These are phyloP conservation scores for Augochlorella aurata DNA, from an alignment of 2,888 invertebrate species.

Conservation along the genomic window DNA sequence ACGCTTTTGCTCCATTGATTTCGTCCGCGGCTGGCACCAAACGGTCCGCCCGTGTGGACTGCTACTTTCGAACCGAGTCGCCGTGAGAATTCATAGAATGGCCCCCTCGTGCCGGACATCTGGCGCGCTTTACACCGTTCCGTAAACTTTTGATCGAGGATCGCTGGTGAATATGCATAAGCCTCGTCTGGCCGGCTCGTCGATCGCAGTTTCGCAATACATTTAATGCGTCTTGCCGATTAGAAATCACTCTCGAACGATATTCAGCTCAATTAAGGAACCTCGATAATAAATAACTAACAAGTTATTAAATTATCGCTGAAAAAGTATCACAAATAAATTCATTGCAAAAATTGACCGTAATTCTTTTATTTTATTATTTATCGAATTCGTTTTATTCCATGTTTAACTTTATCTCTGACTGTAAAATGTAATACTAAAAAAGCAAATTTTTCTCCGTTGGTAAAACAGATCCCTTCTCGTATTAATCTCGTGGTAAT, in stretches of 20 bases:
- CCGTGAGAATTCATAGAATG: constrained; percentile 66
- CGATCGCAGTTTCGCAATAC: constrained; percentile 51
- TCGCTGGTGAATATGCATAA: constrained; percentile 63
- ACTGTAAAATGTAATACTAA: no score
- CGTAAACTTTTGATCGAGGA: constrained; percentile 31
- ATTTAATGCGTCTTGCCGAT: background rate
- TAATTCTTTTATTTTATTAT: no score
- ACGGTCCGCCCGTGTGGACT: constrained; percentile 36
- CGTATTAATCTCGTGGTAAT: no score
- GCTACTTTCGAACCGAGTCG: constrained; percentile 66
- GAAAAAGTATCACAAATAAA: no score
- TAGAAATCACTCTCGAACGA: background rate
- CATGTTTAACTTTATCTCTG: no score
- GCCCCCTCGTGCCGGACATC: constrained; percentile 49
- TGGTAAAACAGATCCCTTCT: no score
- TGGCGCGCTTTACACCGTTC: constrained; percentile 34
- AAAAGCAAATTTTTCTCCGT: no score
- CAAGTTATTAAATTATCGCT: no score
- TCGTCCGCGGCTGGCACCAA: constrained; percentile 56
- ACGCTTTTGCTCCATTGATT: constrained; percentile 60
- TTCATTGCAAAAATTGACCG: no score
- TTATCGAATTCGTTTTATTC: no score
- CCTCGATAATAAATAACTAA: background rate
- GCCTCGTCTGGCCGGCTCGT: constrained; percentile 59
- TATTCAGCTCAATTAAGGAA: no score